Base-by-base conservation (phyloP, 2,888 invertebrate species). In the Vandiemenella viatica region DNA sequence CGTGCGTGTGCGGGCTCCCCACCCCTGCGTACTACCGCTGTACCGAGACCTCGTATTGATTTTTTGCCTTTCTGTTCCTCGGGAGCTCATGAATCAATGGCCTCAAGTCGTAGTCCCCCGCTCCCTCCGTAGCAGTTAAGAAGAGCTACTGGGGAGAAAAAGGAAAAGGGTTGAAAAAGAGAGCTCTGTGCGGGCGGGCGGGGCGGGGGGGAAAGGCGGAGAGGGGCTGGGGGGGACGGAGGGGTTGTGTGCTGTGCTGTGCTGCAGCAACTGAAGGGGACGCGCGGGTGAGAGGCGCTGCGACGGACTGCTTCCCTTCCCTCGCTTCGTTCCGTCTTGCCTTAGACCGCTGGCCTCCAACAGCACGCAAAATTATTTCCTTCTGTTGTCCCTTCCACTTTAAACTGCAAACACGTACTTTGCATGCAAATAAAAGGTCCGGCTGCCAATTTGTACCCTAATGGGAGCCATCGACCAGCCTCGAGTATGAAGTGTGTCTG, bases 71-170 rank as follows among this genome's bases (percentile, higher is more conserved):
- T 52, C 52, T 52, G 46, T 50, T 50, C 45, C 41, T 46, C 49
- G 43, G 22, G 19, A 45, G 50, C 50, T 48, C 50, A 50, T 50
- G 50, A 50, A 50, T 50, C 48, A 50, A 49, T 53, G 50, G 46
- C 47, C 45, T 49, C 50, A 46, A 50, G 48, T 50, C 50, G 43
- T 40, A 26, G 21, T 32, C 49, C 37, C 38, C 46, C 43, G 43
- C 48, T 45, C 43, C 32, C 26, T 23, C 40, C 19, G 40, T 47
- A 44, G 53, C 54, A 48, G 54, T 52, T 52, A 54, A 54, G 59
- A 53, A 60, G 58, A 58, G 54, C 53, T 51, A 52, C 55, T 50
- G 50, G 52, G 53, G 52, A 51, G 45, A 45, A 51, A 22, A 50
- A 44, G 50, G 46, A 38, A 42, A 50, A 48, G 50, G 52, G 49